These are phyloP conservation scores for Vulpes vulpes DNA, from an alignment of 2,113 vertebrate species.

Conservation along the genomic window DNA sequence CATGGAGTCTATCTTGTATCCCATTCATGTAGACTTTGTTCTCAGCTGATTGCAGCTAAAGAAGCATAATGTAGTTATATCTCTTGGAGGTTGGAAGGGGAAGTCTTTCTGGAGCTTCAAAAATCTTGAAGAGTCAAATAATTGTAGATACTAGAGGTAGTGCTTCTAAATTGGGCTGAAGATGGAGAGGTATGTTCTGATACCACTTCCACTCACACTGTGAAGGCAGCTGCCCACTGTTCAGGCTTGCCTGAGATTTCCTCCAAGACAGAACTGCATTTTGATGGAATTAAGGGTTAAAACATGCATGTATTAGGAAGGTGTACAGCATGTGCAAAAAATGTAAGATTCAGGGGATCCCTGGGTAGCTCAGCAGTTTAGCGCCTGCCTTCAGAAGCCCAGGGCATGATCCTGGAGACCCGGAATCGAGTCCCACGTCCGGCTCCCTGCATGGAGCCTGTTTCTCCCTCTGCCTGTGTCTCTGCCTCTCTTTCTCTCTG, in stretches of 20 bases:
- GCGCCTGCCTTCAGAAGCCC: too few species aligned
- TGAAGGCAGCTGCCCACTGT: not conserved
- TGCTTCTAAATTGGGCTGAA: not conserved
- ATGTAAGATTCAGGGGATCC: not conserved
- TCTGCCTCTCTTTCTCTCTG: too few species aligned
- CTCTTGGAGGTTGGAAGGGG: not conserved
- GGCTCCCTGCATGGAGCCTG: too few species aligned
- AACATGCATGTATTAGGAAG: not conserved
- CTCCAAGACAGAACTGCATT: not conserved
- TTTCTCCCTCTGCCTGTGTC: too few species aligned
- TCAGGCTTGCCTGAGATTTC: not conserved
- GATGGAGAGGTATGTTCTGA: not conserved
- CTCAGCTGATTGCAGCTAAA: not conserved
- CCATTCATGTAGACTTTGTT: not conserved
- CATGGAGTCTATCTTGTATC: not conserved
- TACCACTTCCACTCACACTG: not conserved
- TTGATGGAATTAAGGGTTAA: not conserved
- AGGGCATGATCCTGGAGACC: too few species aligned
- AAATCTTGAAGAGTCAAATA: not conserved
- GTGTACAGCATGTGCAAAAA: not conserved
- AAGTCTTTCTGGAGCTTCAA: not conserved
- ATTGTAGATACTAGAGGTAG: not conserved
- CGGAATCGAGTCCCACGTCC: too few species aligned
- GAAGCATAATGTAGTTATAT: not conserved
- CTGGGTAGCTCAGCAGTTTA: too few species aligned